Evolutionary conservation across 2,797 vertebrate genomes (phyloP).

Genomic region (Cichlasoma orientale): DNA sequence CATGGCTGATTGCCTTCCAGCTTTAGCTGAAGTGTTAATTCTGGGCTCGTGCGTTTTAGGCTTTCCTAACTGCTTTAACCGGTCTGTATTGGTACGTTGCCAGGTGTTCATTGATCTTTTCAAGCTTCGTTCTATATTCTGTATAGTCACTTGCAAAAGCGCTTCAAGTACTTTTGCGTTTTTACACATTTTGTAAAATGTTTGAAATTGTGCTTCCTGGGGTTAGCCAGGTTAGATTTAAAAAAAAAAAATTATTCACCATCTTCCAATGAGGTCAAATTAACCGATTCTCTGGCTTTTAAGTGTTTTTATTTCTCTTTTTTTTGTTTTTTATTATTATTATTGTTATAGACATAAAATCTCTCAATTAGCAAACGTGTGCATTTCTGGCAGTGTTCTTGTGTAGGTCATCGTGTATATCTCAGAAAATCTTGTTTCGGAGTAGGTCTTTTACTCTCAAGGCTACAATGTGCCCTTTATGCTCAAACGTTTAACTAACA

Average conservation of each 20-base stretch:
- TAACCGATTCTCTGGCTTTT: neutral
- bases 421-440: neutral
- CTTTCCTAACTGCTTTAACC: constrained; percentile 40
- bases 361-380: neutral
- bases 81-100: constrained; percentile 22
- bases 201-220: constrained; percentile 31
- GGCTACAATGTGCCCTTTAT: neutral
- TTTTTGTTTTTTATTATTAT: too few species aligned
- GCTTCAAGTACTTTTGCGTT: constrained; percentile 21
- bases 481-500: constrained; percentile 30
- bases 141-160: constrained; percentile 30
- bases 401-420: neutral
- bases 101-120: constrained; percentile 41
- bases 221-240: neutral
- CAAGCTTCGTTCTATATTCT: constrained; percentile 42
- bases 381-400: neutral
- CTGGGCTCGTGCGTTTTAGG: constrained; percentile 15
- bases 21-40: constrained; percentile 41
- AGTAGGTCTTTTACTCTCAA: constrained; percentile 24
- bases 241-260: neutral
- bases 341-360: neutral
- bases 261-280: neutral
- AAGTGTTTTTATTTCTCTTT: neutral
- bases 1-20: constrained; percentile 53
- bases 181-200: constrained; percentile 37